These are phyloP conservation scores for Scaptomyza polygonia DNA, from an alignment of 2,888 invertebrate species.

Conservation along the genomic window DNA sequence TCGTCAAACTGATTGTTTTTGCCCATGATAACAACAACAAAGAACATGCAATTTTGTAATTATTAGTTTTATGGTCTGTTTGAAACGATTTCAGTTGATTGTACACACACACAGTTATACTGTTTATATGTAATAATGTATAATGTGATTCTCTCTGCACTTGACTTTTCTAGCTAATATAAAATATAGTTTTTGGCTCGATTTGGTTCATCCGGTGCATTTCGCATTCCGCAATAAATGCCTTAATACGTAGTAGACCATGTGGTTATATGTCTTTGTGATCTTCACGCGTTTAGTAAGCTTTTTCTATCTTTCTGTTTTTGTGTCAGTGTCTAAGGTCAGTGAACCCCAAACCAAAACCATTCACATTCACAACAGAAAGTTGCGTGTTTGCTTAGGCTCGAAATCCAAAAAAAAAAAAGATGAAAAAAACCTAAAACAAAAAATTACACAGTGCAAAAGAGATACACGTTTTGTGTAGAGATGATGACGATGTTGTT, in stretches of 20 bases:
- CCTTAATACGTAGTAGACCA: constrained; percentile 33
- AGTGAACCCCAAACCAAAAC: constrained; percentile 51
- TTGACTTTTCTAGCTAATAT: constrained; percentile 16
- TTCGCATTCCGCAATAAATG: constrained; percentile 18
- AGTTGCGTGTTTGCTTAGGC: constrained; percentile 74
- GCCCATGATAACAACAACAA: constrained; percentile 50
- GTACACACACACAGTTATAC: not conserved
- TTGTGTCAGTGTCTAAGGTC: constrained; percentile 60
- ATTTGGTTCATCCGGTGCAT: constrained; percentile 36
- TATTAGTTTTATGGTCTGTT: constrained; percentile 74
- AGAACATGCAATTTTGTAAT: constrained; percentile 75
- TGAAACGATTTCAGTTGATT: constrained; percentile 42
- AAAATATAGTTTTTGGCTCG: constrained; percentile 2
- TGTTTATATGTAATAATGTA: too few relatives aligned
- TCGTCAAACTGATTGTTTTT: constrained; percentile 64
- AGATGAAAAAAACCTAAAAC: not conserved
- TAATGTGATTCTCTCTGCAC: not conserved
- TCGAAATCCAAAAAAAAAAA: constrained; percentile 28
- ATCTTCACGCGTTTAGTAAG: not conserved
- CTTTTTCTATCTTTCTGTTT: not conserved
- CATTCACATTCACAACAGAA: constrained; percentile 19
- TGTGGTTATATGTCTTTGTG: constrained; percentile 6
- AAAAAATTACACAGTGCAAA: constrained; percentile 21
- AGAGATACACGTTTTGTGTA: constrained; percentile 26
- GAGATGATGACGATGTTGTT: constrained; percentile 6